Base-by-base conservation (phyloP, 2,797 vertebrate genomes). In the Tarsius wallacei region DNA sequence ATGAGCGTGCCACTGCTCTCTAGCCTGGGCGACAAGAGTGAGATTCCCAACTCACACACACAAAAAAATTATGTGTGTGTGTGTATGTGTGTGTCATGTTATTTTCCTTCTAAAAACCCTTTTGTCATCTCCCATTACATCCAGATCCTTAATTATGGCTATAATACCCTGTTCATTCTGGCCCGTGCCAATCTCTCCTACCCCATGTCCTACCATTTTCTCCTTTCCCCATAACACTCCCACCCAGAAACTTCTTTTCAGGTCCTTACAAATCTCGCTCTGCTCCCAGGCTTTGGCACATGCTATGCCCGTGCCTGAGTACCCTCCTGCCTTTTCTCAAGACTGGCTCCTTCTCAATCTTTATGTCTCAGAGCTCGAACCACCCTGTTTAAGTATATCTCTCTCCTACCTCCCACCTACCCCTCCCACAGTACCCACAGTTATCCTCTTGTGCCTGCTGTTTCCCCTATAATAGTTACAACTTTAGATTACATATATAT, bases 281-380 rank as follows among this genome's bases (percentile, higher is more conserved):
- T 93, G 22, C 66, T 77, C 64, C 61, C 70, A 87, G 82, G 24
- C 81, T 74, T 73, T 90, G 31, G n/a, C 47, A 82, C 12, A n/a
- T 16, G 19, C 49, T 21, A 11, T 66, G 42, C 59, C 28, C 66
- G 89, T 70, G 31, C 53, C 47, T 86, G 49, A 14, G 63, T 10
- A 42, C 15, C 59, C 7, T 73, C 57, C 26, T 61, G 28, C 33
- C 31, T 49, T 22, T 88, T 91, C 84, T 91, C 68, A 11, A 63
- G n/a, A 51, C 49, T 85, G 66, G 26, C 59, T 93, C 53, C 28
- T 61, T 82, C 71, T 78, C 81, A 61, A 26, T 28, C 26, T 51
- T 82, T 28, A n/a, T 51, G 42, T 83, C 81, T 90, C 96, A 83
- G 83, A 68, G 57, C n/a, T 61, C 76, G 90, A 70, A 59, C 16